Evolutionary conservation across 2,797 vertebrate genomes (phyloP).

Genomic region (Diplodus puntazzo): DNA sequence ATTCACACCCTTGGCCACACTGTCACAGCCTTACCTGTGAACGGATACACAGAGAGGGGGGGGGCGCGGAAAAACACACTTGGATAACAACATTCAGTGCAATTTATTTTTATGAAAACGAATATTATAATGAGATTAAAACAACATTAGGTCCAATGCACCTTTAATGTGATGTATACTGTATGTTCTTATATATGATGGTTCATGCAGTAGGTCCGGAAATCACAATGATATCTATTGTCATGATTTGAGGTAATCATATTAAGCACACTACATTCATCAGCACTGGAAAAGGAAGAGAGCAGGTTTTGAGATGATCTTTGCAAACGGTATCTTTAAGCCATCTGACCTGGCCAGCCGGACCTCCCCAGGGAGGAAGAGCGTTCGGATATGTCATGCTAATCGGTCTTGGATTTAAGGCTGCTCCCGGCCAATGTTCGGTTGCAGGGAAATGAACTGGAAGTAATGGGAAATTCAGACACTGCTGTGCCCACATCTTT

Average conservation of each 20-base stretch:
- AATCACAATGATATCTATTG: background rate
- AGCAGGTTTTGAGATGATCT: too few relatives aligned
- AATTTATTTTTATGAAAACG: background rate
- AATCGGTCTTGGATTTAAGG: too few relatives aligned
- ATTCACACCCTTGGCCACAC: constrained; percentile 73
- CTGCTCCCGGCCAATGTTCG: too few relatives aligned
- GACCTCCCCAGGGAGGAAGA: too few relatives aligned
- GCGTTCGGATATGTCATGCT: too few relatives aligned
- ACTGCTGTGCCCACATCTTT: too few relatives aligned
- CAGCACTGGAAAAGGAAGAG: too few relatives aligned
- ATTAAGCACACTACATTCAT: too few relatives aligned
- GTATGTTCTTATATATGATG: background rate
- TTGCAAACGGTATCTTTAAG: too few relatives aligned
- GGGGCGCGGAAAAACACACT: constrained; percentile 7
- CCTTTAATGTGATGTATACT: background rate
- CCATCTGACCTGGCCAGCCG: too few relatives aligned
- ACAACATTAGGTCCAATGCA: background rate
- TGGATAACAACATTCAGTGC: background rate
- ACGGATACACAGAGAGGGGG: constrained; percentile 43
- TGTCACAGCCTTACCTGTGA: constrained; percentile 75
- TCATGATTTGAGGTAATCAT: background rate
- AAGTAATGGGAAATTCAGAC: too few relatives aligned
- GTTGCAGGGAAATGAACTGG: too few relatives aligned
- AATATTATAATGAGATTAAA: background rate
- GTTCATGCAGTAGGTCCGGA: background rate